Evolutionary conservation across 2,888 invertebrate genomes (phyloP).

Genomic region (Heliconius sara): DNA sequence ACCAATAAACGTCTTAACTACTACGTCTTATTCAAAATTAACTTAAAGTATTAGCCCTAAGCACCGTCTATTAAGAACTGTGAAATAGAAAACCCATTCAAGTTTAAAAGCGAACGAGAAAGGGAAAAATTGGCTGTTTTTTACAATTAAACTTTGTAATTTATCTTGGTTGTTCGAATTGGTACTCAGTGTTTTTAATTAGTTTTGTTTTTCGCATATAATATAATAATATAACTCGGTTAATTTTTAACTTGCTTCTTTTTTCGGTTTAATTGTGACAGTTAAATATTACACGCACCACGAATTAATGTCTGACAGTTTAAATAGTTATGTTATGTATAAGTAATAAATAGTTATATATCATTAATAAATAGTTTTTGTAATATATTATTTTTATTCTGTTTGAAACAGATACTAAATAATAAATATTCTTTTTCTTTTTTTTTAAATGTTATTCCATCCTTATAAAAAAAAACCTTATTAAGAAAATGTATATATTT

Average conservation of each 20-base stretch:
- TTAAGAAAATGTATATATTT: no score
- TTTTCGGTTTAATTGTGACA: background rate
- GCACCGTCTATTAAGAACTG: slow-evolving; percentile 34
- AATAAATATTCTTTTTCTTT: no score
- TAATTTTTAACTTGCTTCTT: slow-evolving; percentile 21
- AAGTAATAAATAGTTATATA: no score
- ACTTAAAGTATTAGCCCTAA: slow-evolving; percentile 25
- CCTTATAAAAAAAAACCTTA: no score
- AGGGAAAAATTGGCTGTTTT: slow-evolving; percentile 56
- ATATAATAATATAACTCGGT: slow-evolving; percentile 28
- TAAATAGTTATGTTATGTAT: no score
- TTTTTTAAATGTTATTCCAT: no score
- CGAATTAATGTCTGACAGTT: no score
- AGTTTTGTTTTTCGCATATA: slow-evolving; percentile 64
- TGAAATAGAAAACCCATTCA: slow-evolving; percentile 43
- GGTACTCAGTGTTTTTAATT: slow-evolving; percentile 69
- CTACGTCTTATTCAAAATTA: background rate
- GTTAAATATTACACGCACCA: no score
- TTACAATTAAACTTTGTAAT: slow-evolving; percentile 70
- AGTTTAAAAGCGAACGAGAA: slow-evolving; percentile 49
- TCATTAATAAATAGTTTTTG: no score
- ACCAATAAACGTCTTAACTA: background rate
- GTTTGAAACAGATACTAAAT: no score
- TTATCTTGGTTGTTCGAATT: slow-evolving; percentile 72
- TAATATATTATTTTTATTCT: no score